Evolutionary conservation across 1,140 invertebrate species (phyloP), one percentile per base, ranked within the genome.

Genomic region (Venustaconcha ellipsiformis): DNA sequence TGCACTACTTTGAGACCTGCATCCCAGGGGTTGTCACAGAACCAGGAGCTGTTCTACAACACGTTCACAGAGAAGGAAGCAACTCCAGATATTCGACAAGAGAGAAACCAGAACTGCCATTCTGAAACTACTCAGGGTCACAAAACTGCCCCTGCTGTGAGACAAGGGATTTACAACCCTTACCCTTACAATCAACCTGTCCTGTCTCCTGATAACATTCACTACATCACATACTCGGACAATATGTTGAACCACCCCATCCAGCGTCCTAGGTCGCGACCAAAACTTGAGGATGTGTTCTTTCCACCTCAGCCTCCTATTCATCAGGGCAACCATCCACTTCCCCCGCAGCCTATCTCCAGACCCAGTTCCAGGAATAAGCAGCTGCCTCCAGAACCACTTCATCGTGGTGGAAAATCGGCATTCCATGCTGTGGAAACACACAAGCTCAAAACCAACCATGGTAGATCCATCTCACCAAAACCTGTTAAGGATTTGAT

Each of bases 381-480:
- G 37, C 70, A 68, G 14, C 60, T 82, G 11, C 81, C 78, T 14
- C 67, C 57, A 12, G 68, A 78, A 18, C 78, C 81, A 12, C 62
- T 82, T 57, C 79, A 79, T 55, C 57, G 81, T 15, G 75, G 72
- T 15, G 71, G 66, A 17, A 48, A 48, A 48, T 80, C 81, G 23
- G 79, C 79, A 23, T 79, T 79, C n/a, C 74, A 80, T 58, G 26
- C 79, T 30, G 80, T 82, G 68, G 81, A 67, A 48, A 75, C 23
- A 26, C 74, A 48, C 17, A 48, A 57, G 20, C 20, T 15, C 17
- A 58, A 70, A 66, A 66, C 72, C 18, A 48, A 11, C 37, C 48
- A 70, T 68, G 63, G 57, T 68, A 64, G 77, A 48, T 66, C 74
- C 57, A 20, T 74, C 65, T 57, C 64, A 26, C 64, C 65, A 37